Conservation (phyloP, 1,140 invertebrate species). For the Drosophila equinoxialis region DNA sequence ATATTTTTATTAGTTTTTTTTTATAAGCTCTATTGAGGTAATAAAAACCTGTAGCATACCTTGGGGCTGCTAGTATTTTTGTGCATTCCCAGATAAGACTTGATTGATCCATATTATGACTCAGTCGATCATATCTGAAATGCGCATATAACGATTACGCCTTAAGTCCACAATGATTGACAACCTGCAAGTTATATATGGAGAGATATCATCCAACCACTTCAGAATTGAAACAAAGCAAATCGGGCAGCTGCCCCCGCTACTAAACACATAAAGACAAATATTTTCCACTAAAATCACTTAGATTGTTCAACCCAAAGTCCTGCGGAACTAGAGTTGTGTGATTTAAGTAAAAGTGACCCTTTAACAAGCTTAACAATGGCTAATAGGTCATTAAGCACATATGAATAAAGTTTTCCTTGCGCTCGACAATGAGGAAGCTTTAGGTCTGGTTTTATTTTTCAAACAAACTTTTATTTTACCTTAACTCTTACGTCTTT, state of each 20-base stretch:
- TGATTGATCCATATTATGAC: background rate
- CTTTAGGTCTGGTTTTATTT: too few species aligned
- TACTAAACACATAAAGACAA: too few species aligned
- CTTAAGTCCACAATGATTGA: background rate
- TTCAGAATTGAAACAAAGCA: background rate
- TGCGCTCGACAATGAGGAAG: too few species aligned
- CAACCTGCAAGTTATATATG: background rate
- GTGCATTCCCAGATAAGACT: background rate
- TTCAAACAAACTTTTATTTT: too few species aligned
- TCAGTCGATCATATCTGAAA: background rate
- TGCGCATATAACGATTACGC: background rate
- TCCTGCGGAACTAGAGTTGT: too few species aligned
- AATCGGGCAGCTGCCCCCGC: background rate
- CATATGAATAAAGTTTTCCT: too few species aligned
- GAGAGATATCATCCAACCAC: background rate
- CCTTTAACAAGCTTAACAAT: too few species aligned
- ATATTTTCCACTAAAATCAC: too few species aligned
- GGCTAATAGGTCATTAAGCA: too few species aligned
- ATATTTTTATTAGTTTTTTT: conserved; percentile 9
- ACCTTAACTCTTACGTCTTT: too few species aligned
- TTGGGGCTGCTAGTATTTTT: conserved; percentile 22
- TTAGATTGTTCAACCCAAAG: too few species aligned
- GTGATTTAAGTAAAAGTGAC: too few species aligned
- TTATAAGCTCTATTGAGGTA: conserved; percentile 13
- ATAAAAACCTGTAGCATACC: conserved; percentile 36